Conservation (phyloP, 2,113 vertebrate genomes). For the Bambusicola thoracicus region DNA sequence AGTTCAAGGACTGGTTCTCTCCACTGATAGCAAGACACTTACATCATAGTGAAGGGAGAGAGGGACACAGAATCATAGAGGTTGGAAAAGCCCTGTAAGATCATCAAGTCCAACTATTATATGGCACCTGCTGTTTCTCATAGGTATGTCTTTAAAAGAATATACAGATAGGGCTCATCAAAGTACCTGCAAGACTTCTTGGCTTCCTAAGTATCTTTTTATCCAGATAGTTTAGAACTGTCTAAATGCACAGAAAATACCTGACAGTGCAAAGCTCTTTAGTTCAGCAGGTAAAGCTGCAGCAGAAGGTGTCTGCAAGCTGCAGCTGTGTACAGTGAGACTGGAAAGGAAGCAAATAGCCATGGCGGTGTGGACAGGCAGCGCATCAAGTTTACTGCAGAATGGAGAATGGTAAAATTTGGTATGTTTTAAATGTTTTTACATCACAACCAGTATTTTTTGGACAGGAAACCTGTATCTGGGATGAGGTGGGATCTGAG, state of each 20-base stretch:
- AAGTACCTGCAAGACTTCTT: background rate
- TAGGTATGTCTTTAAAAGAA: background rate
- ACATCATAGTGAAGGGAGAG: background rate
- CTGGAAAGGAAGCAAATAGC: background rate
- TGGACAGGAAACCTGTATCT: too few species aligned
- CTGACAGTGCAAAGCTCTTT: background rate
- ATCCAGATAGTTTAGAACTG: background rate
- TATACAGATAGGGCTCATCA: background rate
- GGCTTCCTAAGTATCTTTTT: background rate
- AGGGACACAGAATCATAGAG: background rate
- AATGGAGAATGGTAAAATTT: rapidly evolving
- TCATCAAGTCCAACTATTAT: background rate
- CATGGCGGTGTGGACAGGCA: rapidly evolving
- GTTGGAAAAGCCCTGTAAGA: background rate
- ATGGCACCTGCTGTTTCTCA: background rate
- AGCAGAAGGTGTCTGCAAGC: background rate
- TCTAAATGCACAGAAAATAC: background rate
- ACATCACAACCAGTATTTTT: background rate
- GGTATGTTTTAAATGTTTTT: rapidly evolving
- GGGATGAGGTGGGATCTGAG: background rate
- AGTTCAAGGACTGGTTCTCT: background rate
- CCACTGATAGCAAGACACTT: background rate
- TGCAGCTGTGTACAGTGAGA: too few species aligned
- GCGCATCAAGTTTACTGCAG: rapidly evolving
- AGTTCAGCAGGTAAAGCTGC: background rate